These are phyloP conservation scores for Laticauda laticaudata DNA, from an alignment of 2,113 vertebrate genomes.

Conservation along the genomic window DNA sequence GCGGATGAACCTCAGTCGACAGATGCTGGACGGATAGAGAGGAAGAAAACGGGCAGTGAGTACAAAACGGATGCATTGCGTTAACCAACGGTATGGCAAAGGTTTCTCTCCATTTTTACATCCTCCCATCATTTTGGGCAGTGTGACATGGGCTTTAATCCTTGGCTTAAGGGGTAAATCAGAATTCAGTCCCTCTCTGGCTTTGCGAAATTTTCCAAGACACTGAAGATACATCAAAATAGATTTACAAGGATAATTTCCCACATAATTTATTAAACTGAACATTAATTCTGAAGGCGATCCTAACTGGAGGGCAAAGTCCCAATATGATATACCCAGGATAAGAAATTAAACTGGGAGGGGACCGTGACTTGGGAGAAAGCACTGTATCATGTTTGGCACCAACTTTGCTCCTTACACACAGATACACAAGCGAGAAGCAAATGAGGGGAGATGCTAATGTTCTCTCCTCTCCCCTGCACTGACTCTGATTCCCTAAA, in stretches of 20 bases:
- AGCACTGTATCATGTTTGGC: background rate
- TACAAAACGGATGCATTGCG: too few species aligned
- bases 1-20: too few species aligned
- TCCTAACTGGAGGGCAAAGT: background rate
- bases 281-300: background rate
- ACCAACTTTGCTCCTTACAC: background rate
- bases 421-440: background rate
- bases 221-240: background rate
- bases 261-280: background rate
- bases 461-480: background rate
- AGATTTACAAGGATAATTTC: background rate
- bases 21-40: too few species aligned
- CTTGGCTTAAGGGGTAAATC: background rate
- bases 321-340: background rate
- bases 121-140: too few species aligned
- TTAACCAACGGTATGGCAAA: too few species aligned
- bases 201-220: background rate
- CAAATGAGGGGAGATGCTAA: background rate
- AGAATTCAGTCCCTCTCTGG: background rate
- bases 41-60: too few species aligned
- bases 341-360: background rate
- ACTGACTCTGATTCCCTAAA: background rate
- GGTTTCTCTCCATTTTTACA: too few species aligned
- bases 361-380: too few species aligned
- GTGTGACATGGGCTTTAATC: too few species aligned